Evolutionary conservation across 2,113 vertebrate species (phyloP).

Genomic region (Actenoides lindsayi): DNA sequence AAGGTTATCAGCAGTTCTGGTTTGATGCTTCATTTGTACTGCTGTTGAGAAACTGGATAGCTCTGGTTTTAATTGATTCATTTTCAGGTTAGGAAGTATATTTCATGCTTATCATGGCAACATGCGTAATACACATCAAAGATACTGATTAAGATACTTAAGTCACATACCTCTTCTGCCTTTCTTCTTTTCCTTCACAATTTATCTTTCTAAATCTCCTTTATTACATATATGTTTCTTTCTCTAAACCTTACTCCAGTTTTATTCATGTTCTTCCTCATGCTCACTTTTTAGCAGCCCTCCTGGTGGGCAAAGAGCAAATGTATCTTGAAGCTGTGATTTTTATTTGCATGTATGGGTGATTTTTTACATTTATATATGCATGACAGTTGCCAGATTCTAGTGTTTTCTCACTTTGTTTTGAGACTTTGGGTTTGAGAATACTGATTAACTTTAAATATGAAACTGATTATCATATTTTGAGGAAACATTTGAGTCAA

Average conservation of each 20-base stretch:
- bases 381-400: not conserved
- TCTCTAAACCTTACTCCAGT: not conserved
- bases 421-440: not conserved
- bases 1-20: not conserved
- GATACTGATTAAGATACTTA: not conserved
- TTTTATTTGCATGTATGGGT: not conserved
- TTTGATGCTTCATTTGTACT: not conserved
- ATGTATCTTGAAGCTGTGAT: not conserved
- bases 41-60: not conserved
- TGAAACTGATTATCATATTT: not conserved
- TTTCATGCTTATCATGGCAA: not conserved
- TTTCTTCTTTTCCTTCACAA: not conserved
- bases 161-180: not conserved
- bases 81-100: not conserved
- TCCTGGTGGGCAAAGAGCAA: not conserved
- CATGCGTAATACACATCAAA: not conserved
- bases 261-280: not conserved
- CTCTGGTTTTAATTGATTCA: not conserved
- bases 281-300: not conserved
- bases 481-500: not conserved
- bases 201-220: not conserved
- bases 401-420: not conserved
- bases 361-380: not conserved
- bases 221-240: not conserved
- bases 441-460: not conserved